These are phyloP conservation scores for Nomada goodeniana DNA, from an alignment of 2,888 invertebrate species.

Conservation along the genomic window DNA sequence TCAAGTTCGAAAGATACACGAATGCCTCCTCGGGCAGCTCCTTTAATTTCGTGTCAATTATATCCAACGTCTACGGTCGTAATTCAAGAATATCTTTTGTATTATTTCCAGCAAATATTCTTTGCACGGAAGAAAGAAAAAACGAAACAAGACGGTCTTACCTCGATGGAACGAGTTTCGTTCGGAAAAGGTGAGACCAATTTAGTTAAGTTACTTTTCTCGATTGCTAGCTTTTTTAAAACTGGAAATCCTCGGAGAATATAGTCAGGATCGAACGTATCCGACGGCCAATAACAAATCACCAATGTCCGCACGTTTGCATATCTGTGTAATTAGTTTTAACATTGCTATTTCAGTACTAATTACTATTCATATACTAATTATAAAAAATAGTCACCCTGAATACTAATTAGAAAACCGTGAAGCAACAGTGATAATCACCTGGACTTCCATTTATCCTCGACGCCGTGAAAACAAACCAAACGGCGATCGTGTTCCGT, in stretches of 20 bases:
- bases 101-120: no score
- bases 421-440: constrained; percentile 40
- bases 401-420: background rate
- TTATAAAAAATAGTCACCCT: background rate
- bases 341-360: constrained; percentile 9
- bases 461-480: constrained; percentile 70
- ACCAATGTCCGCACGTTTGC: constrained; percentile 48
- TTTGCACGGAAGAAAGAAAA: background rate
- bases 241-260: constrained; percentile 72
- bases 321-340: constrained; percentile 35
- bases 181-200: constrained; percentile 73
- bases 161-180: constrained; percentile 74
- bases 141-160: constrained; percentile 43
- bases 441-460: constrained; percentile 62
- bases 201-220: constrained; percentile 74
- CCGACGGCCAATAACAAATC: constrained; percentile 74
- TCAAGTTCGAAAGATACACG: constrained; percentile 84
- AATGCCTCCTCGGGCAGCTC: constrained; percentile 80
- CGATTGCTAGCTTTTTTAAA: constrained; percentile 73
- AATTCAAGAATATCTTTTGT: constrained; percentile 1
- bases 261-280: constrained; percentile 73
- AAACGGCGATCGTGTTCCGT: constrained; percentile 61
- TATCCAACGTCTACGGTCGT: constrained; percentile 77
- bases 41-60: constrained; percentile 80
- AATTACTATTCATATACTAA: background rate